These are phyloP conservation scores for Epirrhoe alternata DNA, from an alignment of 2,888 invertebrate genomes.

Conservation along the genomic window DNA sequence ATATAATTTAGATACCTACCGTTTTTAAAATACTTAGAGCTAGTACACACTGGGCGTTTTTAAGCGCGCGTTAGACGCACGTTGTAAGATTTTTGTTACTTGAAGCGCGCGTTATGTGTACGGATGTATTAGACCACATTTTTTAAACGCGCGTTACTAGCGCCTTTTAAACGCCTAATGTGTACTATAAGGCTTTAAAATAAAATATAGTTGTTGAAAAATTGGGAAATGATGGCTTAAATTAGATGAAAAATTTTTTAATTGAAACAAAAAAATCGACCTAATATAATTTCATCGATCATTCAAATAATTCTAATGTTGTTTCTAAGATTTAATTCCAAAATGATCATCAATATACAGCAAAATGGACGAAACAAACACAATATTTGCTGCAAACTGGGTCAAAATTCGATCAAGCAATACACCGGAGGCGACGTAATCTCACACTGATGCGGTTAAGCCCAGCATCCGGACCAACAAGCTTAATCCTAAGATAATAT, in stretches of 20 bases:
- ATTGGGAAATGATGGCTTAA: not conserved
- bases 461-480: constrained; percentile 30
- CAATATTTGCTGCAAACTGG: constrained; percentile 30
- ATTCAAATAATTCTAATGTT: too few relatives aligned
- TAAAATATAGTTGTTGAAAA: not conserved
- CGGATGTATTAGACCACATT: too few relatives aligned
- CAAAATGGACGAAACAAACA: constrained; percentile 25
- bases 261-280: not conserved
- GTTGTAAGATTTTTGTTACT: too few relatives aligned
- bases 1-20: constrained; percentile 20
- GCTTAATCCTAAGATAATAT: constrained; percentile 35
- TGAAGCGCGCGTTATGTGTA: too few relatives aligned
- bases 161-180: too few relatives aligned
- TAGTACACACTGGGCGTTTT: too few relatives aligned
- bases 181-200: constrained; percentile 7
- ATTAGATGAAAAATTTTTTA: not conserved
- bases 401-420: constrained; percentile 36
- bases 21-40: constrained; percentile 7
- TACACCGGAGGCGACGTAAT: constrained; percentile 30
- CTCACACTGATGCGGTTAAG: constrained; percentile 31
- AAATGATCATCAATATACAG: constrained; percentile 17
- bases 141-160: too few relatives aligned
- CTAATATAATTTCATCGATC: too few relatives aligned
- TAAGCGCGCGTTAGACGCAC: too few relatives aligned
- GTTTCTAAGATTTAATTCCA: constrained; percentile 4